These are phyloP conservation scores for Sericinus montela DNA, from an alignment of 2,888 invertebrate species.

Conservation along the genomic window DNA sequence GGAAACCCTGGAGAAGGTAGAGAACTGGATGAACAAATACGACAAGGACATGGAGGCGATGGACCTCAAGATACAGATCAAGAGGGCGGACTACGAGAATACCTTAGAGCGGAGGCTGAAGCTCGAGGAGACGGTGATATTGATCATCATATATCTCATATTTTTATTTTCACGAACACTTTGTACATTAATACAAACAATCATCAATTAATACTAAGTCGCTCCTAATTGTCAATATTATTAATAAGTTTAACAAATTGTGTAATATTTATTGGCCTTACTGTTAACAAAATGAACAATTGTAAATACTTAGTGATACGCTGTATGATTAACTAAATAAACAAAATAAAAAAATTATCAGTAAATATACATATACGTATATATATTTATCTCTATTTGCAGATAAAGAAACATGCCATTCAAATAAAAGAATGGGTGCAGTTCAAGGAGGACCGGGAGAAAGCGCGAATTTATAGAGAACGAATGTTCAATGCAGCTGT, in stretches of 20 bases:
- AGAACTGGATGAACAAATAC: constrained; percentile 60
- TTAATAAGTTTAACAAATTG: too few relatives aligned
- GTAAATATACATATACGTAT: too few relatives aligned
- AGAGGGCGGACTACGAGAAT: constrained; percentile 49
- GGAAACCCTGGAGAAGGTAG: constrained; percentile 57
- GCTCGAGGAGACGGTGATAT: constrained; percentile 36
- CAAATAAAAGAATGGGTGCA: constrained; percentile 47
- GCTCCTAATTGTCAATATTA: too few relatives aligned
- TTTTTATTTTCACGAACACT: too few relatives aligned
- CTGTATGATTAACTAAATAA: too few relatives aligned
- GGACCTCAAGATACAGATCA: constrained; percentile 57
- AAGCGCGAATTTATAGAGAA: constrained; percentile 40
- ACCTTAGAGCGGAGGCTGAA: constrained; percentile 35
- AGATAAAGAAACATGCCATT: constrained; percentile 45
- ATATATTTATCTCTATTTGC: constrained; percentile 6
- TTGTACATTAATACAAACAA: too few relatives aligned
- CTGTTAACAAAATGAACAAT: too few relatives aligned
- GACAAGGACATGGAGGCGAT: constrained; percentile 56
- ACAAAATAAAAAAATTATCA: too few relatives aligned
- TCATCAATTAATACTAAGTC: too few relatives aligned
- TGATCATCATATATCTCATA: background rate
- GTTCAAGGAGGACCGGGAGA: constrained; percentile 56
- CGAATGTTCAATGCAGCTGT: constrained; percentile 55
- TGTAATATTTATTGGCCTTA: too few relatives aligned
- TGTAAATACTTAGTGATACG: too few relatives aligned